A percentile compares a stretch with the other conserved stretches of the same genome.
These are phyloP conservation scores for Phaethon lepturus DNA, from an alignment of 2,113 vertebrate genomes.

Conservation along the genomic window DNA sequence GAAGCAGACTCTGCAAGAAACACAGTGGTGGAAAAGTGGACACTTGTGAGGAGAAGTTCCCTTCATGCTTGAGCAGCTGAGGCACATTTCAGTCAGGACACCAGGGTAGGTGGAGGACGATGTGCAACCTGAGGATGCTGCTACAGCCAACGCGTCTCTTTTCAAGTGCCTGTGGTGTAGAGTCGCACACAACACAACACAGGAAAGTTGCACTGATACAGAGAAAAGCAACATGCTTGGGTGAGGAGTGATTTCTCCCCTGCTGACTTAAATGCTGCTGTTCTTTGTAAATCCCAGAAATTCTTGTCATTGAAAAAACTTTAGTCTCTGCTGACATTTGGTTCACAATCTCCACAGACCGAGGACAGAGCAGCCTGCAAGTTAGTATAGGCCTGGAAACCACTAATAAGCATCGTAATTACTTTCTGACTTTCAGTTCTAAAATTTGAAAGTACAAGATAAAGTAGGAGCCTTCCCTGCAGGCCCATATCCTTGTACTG, in stretches of 20 bases:
- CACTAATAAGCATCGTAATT: background rate
- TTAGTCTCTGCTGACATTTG: background rate
- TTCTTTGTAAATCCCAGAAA: background rate
- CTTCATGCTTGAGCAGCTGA: background rate
- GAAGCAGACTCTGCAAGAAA: background rate
- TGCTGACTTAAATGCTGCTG: background rate
- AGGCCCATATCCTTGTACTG: background rate
- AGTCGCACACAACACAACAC: background rate
- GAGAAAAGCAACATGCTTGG: background rate
- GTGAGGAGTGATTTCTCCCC: background rate
- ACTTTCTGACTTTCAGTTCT: background rate
- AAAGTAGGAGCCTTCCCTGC: background rate
- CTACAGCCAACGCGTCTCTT: background rate
- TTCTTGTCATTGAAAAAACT: background rate
- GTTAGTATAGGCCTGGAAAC: background rate
- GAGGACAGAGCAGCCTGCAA: background rate
- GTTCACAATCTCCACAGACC: background rate
- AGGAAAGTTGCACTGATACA: background rate
- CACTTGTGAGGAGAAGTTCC: background rate
- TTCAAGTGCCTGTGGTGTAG: background rate
- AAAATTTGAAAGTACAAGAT: background rate
- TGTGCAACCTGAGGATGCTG: background rate
- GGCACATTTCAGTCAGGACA: background rate
- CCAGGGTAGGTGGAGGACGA: background rate
- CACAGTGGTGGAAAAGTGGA: background rate